These are phyloP conservation scores for Nyctibius grandis DNA, from an alignment of 2,797 vertebrate genomes.

Conservation along the genomic window DNA sequence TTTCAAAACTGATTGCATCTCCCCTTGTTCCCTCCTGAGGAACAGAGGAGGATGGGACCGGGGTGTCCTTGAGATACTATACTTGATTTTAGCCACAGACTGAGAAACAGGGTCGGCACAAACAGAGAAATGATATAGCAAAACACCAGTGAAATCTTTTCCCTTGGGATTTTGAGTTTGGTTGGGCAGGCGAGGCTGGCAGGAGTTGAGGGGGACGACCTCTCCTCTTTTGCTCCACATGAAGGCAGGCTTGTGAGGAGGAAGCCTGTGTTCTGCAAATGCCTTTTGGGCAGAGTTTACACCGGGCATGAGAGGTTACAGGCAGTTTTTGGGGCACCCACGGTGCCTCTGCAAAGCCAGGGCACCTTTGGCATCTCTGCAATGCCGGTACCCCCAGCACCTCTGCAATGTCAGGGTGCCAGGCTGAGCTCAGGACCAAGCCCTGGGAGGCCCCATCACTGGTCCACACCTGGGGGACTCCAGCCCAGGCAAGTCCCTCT, in stretches of 20 bases:
- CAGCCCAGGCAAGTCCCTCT: not conserved
- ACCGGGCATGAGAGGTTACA: accelerated
- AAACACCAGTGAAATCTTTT: not conserved
- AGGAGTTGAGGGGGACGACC: not conserved
- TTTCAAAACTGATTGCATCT: slow-evolving; percentile 32
- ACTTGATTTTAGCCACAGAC: not conserved
- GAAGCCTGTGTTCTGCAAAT: not conserved
- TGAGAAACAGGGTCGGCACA: not conserved
- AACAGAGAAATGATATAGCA: not conserved
- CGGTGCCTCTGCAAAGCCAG: not conserved
- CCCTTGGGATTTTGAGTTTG: not conserved
- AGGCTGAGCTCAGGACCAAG: not conserved
- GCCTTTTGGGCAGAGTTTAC: not conserved
- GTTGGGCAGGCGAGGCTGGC: not conserved
- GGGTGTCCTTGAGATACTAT: not conserved
- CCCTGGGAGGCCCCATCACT: not conserved
- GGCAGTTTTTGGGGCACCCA: not conserved
- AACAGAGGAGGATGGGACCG: slow-evolving; percentile 13
- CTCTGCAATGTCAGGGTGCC: not conserved
- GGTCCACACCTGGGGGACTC: not conserved
- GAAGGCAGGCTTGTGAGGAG: not conserved
- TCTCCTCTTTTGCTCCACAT: not conserved
- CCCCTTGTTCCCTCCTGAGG: not conserved
- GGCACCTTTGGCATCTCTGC: not conserved
- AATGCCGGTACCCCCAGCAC: not conserved